Conservation (phyloP, 92 coral and sea anemone species). For the Parazoanthus atlanticus region DNA sequence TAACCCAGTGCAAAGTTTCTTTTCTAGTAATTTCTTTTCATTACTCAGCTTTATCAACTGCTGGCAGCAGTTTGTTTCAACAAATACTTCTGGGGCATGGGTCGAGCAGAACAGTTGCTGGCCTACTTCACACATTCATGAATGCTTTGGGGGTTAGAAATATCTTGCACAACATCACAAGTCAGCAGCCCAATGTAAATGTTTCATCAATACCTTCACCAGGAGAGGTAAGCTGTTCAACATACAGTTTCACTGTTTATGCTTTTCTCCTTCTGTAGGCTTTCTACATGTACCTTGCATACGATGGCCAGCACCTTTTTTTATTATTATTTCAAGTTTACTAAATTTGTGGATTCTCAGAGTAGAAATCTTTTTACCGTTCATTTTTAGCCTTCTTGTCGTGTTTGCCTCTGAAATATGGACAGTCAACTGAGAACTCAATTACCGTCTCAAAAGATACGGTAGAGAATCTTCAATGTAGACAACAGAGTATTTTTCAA, state of each 20-base stretch:
- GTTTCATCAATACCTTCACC: constrained; percentile 5
- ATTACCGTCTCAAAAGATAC: no score
- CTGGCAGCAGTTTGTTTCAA: constrained; percentile 20
- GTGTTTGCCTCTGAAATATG: no score
- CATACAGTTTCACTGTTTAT: not conserved
- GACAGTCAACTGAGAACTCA: no score
- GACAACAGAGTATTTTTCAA: no score
- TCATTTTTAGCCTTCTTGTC: no score
- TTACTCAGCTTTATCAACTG: not conserved
- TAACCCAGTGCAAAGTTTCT: not conserved
- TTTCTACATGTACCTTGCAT: no score
- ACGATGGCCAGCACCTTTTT: no score
- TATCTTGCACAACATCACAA: constrained; percentile 14
- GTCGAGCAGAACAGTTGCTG: not conserved
- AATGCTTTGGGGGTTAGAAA: constrained; percentile 32
- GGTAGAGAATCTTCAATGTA: no score
- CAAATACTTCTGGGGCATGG: constrained; percentile 8
- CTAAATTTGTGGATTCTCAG: no score
- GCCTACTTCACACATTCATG: constrained; percentile 17
- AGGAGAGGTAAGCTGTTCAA: not conserved
- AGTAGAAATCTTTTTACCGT: no score
- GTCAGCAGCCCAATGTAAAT: not conserved
- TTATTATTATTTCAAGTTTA: no score
- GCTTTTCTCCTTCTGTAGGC: no score
- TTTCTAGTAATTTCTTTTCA: not conserved